A percentile compares a stretch with the other conserved stretches of the same genome.
These are phyloP conservation scores for Microtus montanus DNA, from an alignment of 2,113 vertebrate genomes.

Conservation along the genomic window DNA sequence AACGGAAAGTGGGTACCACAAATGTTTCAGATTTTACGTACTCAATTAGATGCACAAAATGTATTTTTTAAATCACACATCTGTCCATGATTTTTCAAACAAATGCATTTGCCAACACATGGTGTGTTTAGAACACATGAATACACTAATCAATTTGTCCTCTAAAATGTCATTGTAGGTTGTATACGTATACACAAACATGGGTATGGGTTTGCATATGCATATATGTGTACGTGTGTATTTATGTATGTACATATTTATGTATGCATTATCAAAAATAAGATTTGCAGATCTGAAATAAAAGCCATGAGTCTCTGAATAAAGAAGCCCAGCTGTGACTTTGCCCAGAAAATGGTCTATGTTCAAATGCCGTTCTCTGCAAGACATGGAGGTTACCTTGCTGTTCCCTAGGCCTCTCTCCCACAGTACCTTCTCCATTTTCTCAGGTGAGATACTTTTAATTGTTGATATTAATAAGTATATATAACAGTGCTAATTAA, in stretches of 20 bases:
- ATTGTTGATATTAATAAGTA: neutral
- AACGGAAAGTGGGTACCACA: neutral
- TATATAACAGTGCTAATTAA: neutral
- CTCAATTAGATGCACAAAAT: neutral
- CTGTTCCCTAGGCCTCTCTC: too few species aligned
- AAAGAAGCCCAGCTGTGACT: neutral
- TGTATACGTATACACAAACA: neutral
- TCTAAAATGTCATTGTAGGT: neutral
- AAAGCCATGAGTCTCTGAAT: neutral
- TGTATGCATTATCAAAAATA: neutral
- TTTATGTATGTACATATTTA: neutral
- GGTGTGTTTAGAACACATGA: neutral
- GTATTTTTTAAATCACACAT: neutral
- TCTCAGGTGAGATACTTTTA: neutral
- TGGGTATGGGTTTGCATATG: neutral
- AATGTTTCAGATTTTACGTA: constrained; percentile 17
- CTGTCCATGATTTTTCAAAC: neutral
- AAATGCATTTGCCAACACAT: neutral
- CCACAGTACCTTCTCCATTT: neutral
- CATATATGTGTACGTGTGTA: neutral
- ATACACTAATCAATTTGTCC: neutral
- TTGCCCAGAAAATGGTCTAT: neutral
- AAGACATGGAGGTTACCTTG: neutral
- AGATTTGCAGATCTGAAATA: neutral
- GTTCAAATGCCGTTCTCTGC: neutral